phyloP scores from a whole-genome alignment of 2,113 vertebrate genomes.

The Leuciscus idus region DNA sequence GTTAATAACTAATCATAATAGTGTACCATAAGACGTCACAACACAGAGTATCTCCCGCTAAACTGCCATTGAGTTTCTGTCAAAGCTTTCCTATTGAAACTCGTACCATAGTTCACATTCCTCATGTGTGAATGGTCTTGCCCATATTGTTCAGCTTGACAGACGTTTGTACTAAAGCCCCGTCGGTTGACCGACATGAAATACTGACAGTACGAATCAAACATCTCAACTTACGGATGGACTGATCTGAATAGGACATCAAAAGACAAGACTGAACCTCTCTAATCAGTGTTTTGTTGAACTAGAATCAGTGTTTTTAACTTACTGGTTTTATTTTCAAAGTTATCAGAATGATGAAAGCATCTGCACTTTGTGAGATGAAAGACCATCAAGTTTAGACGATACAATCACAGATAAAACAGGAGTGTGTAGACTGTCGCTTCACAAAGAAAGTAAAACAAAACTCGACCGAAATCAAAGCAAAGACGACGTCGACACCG shows the following conservation, averaged over 20 bases:
- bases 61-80: neutral
- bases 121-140: neutral
- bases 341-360: constrained; percentile 5
- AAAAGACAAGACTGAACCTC: neutral
- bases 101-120: neutral
- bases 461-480: constrained; percentile 3
- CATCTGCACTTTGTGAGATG: neutral
- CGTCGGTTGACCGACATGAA: neutral
- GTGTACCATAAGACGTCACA: constrained; percentile 16
- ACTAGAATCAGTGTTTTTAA: constrained; percentile 26
- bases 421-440: neutral
- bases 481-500: neutral
- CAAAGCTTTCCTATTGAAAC: neutral
- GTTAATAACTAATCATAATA: neutral
- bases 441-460: constrained; percentile 6
- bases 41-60: neutral
- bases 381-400: constrained; percentile 3
- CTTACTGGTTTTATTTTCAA: neutral
- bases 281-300: constrained; percentile 7
- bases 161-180: neutral
- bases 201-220: constrained; percentile 2
- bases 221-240: neutral
- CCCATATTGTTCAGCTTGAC: neutral
- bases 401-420: neutral
- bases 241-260: neutral